Percentiles rank a stretch among this genome's conserved stretches.
These are phyloP conservation scores for Tenodera sinensis DNA, from an alignment of 2,888 invertebrate genomes.

Conservation along the genomic window DNA sequence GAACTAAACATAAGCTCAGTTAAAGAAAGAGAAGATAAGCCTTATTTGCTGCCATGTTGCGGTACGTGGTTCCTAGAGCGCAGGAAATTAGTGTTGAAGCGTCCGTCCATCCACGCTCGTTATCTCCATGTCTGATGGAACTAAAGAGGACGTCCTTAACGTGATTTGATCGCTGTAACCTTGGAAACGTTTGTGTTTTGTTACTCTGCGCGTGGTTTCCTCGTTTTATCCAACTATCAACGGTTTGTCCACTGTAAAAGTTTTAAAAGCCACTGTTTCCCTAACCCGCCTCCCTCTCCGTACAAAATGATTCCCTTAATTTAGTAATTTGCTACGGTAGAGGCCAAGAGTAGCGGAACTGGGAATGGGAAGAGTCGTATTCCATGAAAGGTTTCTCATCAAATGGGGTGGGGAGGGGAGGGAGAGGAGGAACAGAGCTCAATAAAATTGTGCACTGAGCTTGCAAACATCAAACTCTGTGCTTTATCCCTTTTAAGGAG, in stretches of 20 bases:
- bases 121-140: neutral
- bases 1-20: no score
- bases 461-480: neutral
- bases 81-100: neutral
- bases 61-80: no score
- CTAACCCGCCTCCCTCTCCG: neutral
- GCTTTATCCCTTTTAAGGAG: neutral
- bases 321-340: neutral
- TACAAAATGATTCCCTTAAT: neutral
- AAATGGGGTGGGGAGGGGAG: neutral
- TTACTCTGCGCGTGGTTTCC: constrained; percentile 37
- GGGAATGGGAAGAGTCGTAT: neutral
- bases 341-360: neutral
- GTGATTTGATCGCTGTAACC: constrained; percentile 12
- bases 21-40: neutral
- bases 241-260: neutral
- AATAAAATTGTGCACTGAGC: neutral
- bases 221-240: neutral
- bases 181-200: constrained; percentile 7
- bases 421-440: neutral
- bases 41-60: neutral
- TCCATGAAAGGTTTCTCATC: neutral
- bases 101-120: neutral
- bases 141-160: neutral
- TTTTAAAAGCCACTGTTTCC: neutral